phyloP scores from a whole-genome alignment of 2,888 invertebrate genomes.

The Lasioglossum oenotherae region DNA sequence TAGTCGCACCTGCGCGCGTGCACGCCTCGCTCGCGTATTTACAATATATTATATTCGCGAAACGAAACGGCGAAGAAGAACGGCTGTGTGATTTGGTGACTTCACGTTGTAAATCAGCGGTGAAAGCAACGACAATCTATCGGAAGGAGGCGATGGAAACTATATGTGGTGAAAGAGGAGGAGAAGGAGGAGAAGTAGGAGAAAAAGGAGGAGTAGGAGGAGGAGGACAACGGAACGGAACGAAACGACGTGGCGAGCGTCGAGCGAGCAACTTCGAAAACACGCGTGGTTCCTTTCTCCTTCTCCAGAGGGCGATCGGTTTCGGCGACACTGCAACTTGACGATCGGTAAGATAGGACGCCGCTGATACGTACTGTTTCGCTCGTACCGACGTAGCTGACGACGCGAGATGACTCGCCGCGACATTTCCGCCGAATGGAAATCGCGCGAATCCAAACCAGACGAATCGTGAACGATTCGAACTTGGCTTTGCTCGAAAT shows the following conservation, averaged over 20 bases:
- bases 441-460: not conserved
- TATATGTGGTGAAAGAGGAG: not conserved
- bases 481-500: not conserved
- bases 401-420: not conserved
- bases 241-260: not conserved
- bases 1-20: slow-evolving; percentile 1
- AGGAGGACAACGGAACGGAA: not conserved
- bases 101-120: not conserved
- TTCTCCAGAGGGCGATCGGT: slow-evolving; percentile 23
- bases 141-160: not conserved
- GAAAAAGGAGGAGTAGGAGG: not conserved
- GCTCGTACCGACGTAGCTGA: too few species aligned
- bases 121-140: not conserved
- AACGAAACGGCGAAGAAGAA: not conserved
- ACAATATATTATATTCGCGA: not conserved
- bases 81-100: not conserved
- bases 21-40: slow-evolving; percentile 5
- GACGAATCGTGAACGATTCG: not conserved
- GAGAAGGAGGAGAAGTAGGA: not conserved
- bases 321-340: not conserved
- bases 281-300: not conserved
- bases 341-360: slow-evolving; percentile 15
- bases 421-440: not conserved
- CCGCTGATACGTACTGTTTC: slow-evolving; percentile 3
- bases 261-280: not conserved